Base-by-base conservation (phyloP, 2,113 vertebrate species). In the Ammodramus savannarum region DNA sequence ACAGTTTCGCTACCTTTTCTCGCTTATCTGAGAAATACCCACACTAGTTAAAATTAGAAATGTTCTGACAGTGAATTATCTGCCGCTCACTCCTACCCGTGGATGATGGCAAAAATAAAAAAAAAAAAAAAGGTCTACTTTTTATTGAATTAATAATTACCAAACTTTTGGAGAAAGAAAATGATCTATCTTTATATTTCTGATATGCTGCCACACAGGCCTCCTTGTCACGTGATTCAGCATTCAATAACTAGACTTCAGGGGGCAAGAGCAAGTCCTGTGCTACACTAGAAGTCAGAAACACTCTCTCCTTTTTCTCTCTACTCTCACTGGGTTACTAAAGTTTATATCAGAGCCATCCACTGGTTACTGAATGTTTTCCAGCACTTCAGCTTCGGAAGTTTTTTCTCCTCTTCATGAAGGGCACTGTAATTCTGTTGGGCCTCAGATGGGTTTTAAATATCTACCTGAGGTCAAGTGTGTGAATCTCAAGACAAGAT, bases 21-120 rank as follows among this genome's bases (percentile, higher is more conserved):
- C 27, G 11, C 55, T 94, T 96, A 92, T 88, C 91, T 95, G 86
- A 95, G 90, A 93, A 96, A 93, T 86, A 91, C 49, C 58, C 89
- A 88, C 86, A 91, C 51, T 71, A 80, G 86, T 93, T 97, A 96
- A 95, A 97, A 96, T 95, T 95, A 92, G 86, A 96, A 95, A 88
- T 85, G 61, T 61, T 95, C 89, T 95, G 85, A 92, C 91, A 95
- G 83, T 87, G 93, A 94, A 96, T 97, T 96, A 93, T 90, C 85
- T 95, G 36, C 77, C 17, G 4, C 83, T 96, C 85, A 74, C n/a
- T 96, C 61, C 82, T 92, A 96, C 77, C 77, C 31, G 49, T 43
- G 94, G 91, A 85, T 93, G 85, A 96, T 61, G 85, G 74, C 20
- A 93, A 92, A 93, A 88, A 52, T 17, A 29, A 65, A 59, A 39